These are phyloP conservation scores for Drosophila orosa DNA, from an alignment of 1,140 invertebrate genomes.

Conservation along the genomic window DNA sequence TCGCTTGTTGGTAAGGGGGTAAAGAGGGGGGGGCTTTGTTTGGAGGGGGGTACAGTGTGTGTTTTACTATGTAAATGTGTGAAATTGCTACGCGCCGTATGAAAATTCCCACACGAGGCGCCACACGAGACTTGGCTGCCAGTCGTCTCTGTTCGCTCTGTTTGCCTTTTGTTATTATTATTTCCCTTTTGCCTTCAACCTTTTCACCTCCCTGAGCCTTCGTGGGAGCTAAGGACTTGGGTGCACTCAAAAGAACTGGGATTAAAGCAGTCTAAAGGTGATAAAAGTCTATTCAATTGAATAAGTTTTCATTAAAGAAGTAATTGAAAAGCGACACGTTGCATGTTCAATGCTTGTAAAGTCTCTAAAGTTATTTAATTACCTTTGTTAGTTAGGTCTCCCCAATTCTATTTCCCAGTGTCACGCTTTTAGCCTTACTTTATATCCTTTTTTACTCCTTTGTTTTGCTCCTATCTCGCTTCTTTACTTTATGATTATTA, in stretches of 20 bases:
- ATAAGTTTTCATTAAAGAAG: no score
- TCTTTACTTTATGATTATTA: conserved; percentile 72
- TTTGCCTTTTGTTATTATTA: conserved; percentile 82
- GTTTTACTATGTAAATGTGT: conserved; percentile 82
- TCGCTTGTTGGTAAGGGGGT: background rate
- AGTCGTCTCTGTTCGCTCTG: conserved; percentile 36
- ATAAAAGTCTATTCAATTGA: no score
- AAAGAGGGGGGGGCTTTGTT: background rate
- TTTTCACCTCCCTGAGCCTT: conserved; percentile 20
- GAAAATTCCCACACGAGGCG: conserved; percentile 77
- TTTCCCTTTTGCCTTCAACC: conserved; percentile 68
- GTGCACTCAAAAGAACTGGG: conserved; percentile 11
- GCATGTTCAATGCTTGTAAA: accelerated
- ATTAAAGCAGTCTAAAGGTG: no score
- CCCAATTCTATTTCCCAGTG: conserved; percentile 3
- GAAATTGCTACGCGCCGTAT: conserved; percentile 78
- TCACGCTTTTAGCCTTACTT: conserved; percentile 12
- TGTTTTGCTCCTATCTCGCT: conserved; percentile 40
- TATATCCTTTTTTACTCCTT: conserved; percentile 29
- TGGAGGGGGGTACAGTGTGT: conserved; percentile 52
- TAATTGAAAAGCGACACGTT: background rate
- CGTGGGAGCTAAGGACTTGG: conserved; percentile 14
- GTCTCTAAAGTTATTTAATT: background rate
- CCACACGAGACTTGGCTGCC: conserved; percentile 43
- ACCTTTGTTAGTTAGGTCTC: background rate